These are phyloP conservation scores for Rotaria magnacalcarata DNA, from an alignment of 2,888 invertebrate species.

Conservation along the genomic window DNA sequence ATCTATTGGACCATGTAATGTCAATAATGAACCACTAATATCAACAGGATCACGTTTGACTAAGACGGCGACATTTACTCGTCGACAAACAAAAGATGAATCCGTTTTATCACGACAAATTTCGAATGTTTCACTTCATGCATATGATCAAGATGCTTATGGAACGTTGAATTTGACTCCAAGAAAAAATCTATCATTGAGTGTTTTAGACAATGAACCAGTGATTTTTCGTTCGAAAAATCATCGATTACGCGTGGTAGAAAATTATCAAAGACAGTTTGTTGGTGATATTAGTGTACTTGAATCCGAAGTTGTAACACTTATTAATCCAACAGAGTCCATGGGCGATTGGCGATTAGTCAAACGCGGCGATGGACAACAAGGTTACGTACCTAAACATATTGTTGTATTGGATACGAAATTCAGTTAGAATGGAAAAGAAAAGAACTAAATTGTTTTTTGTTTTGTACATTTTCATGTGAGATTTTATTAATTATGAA, in stretches of 20 bases:
- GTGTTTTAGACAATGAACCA: neutral
- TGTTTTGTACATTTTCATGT: neutral
- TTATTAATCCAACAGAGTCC: neutral
- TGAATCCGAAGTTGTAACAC: neutral
- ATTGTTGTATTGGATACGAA: neutral
- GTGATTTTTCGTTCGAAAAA: neutral
- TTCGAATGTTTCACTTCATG: slow-evolving; percentile 3
- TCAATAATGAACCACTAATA: neutral
- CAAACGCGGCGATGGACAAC: neutral
- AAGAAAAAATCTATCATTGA: neutral
- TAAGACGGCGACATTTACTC: neutral
- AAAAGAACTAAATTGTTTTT: neutral
- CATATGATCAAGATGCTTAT: neutral
- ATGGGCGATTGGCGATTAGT: neutral
- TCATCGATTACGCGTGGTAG: neutral
- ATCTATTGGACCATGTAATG: neutral
- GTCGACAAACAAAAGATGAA: neutral
- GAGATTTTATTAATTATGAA: neutral
- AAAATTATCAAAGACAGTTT: slow-evolving; percentile 20
- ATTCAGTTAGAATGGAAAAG: neutral
- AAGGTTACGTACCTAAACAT: slow-evolving; percentile 22
- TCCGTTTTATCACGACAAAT: slow-evolving; percentile 6
- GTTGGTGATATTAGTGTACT: slow-evolving; percentile 35
- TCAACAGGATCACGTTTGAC: neutral
- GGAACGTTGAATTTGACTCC: neutral